These are phyloP conservation scores for Gopherus flavomarginatus DNA, from an alignment of 2,113 vertebrate species.

Conservation along the genomic window DNA sequence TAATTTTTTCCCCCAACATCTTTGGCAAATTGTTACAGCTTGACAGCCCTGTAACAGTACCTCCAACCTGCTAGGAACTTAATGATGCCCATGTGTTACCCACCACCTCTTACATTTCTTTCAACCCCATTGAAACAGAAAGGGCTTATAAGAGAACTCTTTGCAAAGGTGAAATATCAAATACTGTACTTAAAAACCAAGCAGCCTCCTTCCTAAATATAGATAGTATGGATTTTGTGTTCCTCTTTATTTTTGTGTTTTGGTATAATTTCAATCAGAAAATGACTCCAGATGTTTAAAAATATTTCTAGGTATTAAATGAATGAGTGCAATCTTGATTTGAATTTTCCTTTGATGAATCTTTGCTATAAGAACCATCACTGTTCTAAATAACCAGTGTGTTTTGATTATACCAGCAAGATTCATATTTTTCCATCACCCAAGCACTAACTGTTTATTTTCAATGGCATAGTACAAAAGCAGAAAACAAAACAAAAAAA, in stretches of 20 bases:
- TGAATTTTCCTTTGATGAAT: neutral
- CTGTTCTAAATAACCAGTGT: neutral
- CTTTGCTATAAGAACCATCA: neutral
- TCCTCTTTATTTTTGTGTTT: accelerated
- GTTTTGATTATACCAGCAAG: neutral
- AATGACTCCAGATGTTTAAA: neutral
- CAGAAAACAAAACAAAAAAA: neutral
- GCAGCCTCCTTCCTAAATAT: neutral
- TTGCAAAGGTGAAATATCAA: neutral
- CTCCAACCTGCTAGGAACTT: neutral
- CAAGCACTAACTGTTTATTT: neutral
- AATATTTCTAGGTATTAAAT: neutral
- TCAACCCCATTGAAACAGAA: neutral
- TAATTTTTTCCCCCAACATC: accelerated
- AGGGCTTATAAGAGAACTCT: neutral
- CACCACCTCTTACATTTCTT: accelerated
- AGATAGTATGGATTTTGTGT: neutral
- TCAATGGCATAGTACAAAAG: neutral
- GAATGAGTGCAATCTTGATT: neutral
- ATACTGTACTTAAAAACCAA: neutral
- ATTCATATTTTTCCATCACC: neutral
- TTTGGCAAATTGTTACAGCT: accelerated
- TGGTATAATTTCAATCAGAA: neutral
- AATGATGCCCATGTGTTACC: accelerated
- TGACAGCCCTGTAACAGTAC: accelerated